Evolutionary conservation across 2,113 vertebrate genomes (phyloP).

Genomic region (Suncus etruscus): DNA sequence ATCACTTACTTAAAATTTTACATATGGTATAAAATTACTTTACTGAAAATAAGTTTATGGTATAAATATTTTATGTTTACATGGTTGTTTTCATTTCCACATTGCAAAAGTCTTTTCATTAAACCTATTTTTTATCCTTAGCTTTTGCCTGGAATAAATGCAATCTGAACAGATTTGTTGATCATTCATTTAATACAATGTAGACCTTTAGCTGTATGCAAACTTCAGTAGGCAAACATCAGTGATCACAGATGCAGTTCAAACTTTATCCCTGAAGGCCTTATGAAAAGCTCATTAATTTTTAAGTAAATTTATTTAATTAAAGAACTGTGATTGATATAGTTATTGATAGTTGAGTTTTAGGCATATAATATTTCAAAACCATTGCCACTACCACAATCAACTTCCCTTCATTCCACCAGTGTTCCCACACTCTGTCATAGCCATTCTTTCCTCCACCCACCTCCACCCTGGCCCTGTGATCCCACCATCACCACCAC

Average conservation of each 20-base stretch:
- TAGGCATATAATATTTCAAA: too few relatives aligned
- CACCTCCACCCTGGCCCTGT: too few relatives aligned
- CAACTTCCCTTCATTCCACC: too few relatives aligned
- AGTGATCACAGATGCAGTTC: slow-evolving; percentile 51
- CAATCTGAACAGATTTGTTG: slow-evolving; percentile 50
- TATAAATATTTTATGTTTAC: slow-evolving; percentile 46
- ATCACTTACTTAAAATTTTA: slow-evolving; percentile 50
- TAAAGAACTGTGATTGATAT: too few relatives aligned
- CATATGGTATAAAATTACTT: slow-evolving; percentile 25
- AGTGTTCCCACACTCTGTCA: too few relatives aligned
- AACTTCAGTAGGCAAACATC: slow-evolving; percentile 45
- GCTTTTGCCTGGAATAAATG: slow-evolving; percentile 53
- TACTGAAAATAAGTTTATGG: slow-evolving; percentile 51
- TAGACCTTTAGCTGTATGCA: slow-evolving; percentile 39
- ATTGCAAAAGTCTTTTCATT: slow-evolving; percentile 35
- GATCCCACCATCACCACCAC: too few relatives aligned
- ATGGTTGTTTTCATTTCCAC: slow-evolving; percentile 46
- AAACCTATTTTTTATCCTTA: slow-evolving; percentile 35
- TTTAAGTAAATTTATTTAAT: too few relatives aligned
- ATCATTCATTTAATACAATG: slow-evolving; percentile 47
- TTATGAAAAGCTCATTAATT: slow-evolving; percentile 38
- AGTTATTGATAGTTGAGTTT: too few relatives aligned
- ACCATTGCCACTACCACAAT: too few relatives aligned
- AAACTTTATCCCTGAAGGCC: neutral
- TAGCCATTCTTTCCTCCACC: too few relatives aligned